Evolutionary conservation across 2,113 vertebrate genomes (phyloP).

Genomic region (Xiphias gladius): DNA sequence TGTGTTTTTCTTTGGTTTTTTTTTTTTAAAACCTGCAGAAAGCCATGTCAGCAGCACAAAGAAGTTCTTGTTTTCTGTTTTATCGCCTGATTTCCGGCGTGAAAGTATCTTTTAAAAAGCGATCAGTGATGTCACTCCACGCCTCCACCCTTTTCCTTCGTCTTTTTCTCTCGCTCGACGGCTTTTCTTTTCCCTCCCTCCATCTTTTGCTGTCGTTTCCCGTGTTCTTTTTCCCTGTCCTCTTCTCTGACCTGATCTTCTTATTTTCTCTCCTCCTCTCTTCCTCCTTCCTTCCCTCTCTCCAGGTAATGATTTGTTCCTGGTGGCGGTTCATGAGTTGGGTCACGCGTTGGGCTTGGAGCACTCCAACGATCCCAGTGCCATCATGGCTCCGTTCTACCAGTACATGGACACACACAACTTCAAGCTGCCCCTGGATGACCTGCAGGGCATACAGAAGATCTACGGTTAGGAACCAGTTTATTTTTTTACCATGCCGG

Average conservation of each 20-base stretch:
- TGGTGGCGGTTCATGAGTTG: slow-evolving; percentile 96
- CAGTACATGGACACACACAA: slow-evolving; percentile 99
- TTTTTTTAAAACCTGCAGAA: too few species aligned
- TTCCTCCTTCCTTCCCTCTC: too few species aligned
- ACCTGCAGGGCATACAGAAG: slow-evolving; percentile 98
- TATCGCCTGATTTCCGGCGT: slow-evolving; percentile 10
- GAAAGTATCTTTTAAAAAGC: slow-evolving; percentile 13
- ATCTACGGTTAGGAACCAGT: slow-evolving; percentile 89
- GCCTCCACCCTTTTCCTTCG: not conserved
- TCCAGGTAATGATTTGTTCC: slow-evolving; percentile 95
- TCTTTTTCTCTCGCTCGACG: not conserved
- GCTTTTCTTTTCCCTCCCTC: not conserved
- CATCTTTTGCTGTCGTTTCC: too few species aligned
- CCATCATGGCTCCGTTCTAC: slow-evolving; percentile 99
- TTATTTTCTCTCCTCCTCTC: not conserved
- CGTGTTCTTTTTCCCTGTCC: too few species aligned
- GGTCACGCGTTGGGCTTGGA: slow-evolving; percentile 95
- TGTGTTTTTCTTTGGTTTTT: too few species aligned
- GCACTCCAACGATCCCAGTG: slow-evolving; percentile 96
- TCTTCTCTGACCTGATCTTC: not conserved
- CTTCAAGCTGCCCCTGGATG: slow-evolving; percentile 97
- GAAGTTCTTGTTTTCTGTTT: not conserved
- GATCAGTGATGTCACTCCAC: too few species aligned
- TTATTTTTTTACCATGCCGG: too few species aligned
- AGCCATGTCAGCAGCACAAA: not conserved